Evolutionary conservation across 2,888 invertebrate genomes (phyloP), one percentile per base, ranked within the genome.

Genomic region (Acanthopleura granulata): DNA sequence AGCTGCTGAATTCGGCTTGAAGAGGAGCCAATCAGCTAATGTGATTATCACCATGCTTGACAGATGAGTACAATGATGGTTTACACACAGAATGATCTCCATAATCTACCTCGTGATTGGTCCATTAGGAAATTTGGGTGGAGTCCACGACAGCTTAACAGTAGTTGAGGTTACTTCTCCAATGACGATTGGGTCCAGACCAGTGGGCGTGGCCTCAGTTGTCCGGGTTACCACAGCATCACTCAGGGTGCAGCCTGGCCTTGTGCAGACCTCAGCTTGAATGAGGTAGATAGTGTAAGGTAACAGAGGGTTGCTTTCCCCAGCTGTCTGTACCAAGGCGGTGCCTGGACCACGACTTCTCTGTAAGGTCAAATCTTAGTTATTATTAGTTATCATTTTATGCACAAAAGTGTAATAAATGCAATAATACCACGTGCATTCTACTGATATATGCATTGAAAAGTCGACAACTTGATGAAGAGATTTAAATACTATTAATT

Each of bases 211-310:
- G 62, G 85, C 85, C 16, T 83, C 76, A 49, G 77, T 77, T 50
- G 88, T 88, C 72, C 74, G 78, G 49, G 78, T 80, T 9, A 77
- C 71, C 14, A 81, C 75, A 1, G 77, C 76, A 49, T 77, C 77
- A 79, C 87, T 87, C 77, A 79, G 80, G 22, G 81, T 82, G 80
- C 88, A 88, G 4, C 87, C 88, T 6, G 83, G 86, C 29, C 79
- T 79, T 15, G 87, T 88, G 76, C 88, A 88, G 11, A 83, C 87
- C 76, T 83, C 82, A 11, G 82, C 81, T 69, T 79, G 80, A 40
- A 87, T 62, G 40, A 78, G 75, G 73, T 88, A 88, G n/a, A 75
- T 74, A 22, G 81, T 82, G 81, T 77, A 85, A 9, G 88, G 87
- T 18, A 49, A 69, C 50, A 88, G 78, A 12, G 82, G 79, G 15